Evolutionary conservation across 2,113 vertebrate genomes (phyloP).

Genomic region (Pedionomus torquatus): DNA sequence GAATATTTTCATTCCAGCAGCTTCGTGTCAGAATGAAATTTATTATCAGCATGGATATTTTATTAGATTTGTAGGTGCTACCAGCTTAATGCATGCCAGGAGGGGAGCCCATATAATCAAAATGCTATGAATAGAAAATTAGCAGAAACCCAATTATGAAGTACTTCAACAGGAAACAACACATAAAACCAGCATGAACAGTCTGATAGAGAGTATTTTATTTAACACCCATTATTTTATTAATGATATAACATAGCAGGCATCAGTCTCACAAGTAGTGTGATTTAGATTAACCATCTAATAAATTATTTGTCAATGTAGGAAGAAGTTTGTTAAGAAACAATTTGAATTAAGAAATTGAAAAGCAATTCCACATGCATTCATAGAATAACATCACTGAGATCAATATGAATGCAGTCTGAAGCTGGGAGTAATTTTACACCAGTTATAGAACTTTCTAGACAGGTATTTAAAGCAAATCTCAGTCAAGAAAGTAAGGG

Average conservation of each 20-base stretch:
- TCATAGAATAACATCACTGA: neutral
- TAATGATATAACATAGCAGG: neutral
- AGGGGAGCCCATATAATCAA: constrained; percentile 1
- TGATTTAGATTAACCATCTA: neutral
- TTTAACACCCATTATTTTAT: neutral
- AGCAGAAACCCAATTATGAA: neutral
- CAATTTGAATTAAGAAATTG: neutral
- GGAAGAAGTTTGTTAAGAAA: neutral
- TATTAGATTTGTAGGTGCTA: neutral
- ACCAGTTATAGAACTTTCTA: neutral
- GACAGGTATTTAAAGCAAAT: neutral
- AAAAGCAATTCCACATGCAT: neutral
- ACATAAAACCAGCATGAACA: neutral
- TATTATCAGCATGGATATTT: neutral
- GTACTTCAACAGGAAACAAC: neutral
- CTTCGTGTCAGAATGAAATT: neutral
- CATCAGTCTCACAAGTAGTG: neutral
- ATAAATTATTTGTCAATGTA: neutral
- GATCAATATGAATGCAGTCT: neutral
- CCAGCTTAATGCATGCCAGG: neutral
- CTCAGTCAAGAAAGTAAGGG: neutral
- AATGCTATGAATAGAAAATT: neutral
- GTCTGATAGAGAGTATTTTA: neutral
- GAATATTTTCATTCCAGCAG: neutral
- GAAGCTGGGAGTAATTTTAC: neutral